Percentiles rank a stretch among this genome's conserved stretches.
phyloP scores from a whole-genome alignment of 2,888 invertebrate genomes.

The Scaptodrosophila latifasciaeformis region DNA sequence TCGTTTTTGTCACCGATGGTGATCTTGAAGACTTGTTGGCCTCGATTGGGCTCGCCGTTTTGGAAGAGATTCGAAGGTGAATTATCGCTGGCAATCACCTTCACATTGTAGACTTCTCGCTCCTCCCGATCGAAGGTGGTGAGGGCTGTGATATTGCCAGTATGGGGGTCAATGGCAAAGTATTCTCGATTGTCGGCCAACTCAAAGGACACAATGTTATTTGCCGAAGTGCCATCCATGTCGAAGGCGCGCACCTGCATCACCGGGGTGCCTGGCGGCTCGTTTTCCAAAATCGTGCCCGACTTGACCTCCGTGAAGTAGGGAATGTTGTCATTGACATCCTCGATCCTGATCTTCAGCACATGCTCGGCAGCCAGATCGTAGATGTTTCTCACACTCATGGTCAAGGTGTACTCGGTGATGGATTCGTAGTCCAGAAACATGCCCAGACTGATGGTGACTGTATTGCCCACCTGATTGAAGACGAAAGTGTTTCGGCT shows the following conservation, averaged over 20 bases:
- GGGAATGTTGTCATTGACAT: slow-evolving; percentile 94
- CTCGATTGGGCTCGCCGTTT: slow-evolving; percentile 82
- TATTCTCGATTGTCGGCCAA: slow-evolving; percentile 81
- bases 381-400: slow-evolving; percentile 88
- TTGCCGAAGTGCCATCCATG: slow-evolving; percentile 87
- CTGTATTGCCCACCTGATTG: slow-evolving; percentile 82
- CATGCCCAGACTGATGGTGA: slow-evolving; percentile 85
- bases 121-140: slow-evolving; percentile 90
- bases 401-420: slow-evolving; percentile 87
- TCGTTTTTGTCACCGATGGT: slow-evolving; percentile 97
- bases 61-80: slow-evolving; percentile 85
- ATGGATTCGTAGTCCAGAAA: slow-evolving; percentile 89
- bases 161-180: slow-evolving; percentile 89
- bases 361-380: slow-evolving; percentile 86
- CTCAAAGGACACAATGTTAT: slow-evolving; percentile 89
- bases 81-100: slow-evolving; percentile 92
- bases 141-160: slow-evolving; percentile 90
- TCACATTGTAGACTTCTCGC: slow-evolving; percentile 89
- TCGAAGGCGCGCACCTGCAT: slow-evolving; percentile 91
- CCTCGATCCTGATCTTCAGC: slow-evolving; percentile 85
- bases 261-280: slow-evolving; percentile 86
- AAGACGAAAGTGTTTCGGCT: slow-evolving; percentile 84
- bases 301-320: slow-evolving; percentile 87
- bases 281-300: slow-evolving; percentile 90
- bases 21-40: slow-evolving; percentile 89